A percentile compares a stretch with the other conserved stretches of the same genome.
Conservation (phyloP, 1,140 invertebrate species). For the Ridgeia piscesae region DNA sequence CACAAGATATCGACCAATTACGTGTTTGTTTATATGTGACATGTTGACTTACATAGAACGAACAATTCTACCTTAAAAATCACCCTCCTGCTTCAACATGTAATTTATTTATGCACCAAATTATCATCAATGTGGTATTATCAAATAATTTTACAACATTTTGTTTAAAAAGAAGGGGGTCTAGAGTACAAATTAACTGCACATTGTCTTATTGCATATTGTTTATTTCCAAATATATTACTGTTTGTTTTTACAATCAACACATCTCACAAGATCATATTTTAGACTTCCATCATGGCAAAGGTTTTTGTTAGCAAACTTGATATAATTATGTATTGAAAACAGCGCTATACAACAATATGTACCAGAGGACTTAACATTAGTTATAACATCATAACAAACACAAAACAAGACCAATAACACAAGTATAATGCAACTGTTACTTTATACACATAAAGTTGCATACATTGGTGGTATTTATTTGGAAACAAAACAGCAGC, state of each 20-base stretch:
- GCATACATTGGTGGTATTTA: background rate
- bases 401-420: background rate
- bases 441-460: background rate
- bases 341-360: background rate
- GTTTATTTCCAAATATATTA: background rate
- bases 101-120: background rate
- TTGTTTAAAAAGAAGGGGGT: background rate
- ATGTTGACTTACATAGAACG: too few species aligned
- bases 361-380: background rate
- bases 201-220: background rate
- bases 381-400: background rate
- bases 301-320: background rate
- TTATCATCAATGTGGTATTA: too few species aligned
- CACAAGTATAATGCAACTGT: background rate
- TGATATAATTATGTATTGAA: background rate
- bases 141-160: background rate
- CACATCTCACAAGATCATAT: background rate
- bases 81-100: too few species aligned
- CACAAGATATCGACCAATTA: too few species aligned
- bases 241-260: background rate
- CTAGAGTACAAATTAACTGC: background rate
- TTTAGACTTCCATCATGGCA: background rate
- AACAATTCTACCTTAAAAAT: too few species aligned
- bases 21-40: too few species aligned
- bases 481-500: background rate